These are phyloP conservation scores for Zaprionus davidi DNA, from an alignment of 1,140 invertebrate genomes.

Conservation along the genomic window DNA sequence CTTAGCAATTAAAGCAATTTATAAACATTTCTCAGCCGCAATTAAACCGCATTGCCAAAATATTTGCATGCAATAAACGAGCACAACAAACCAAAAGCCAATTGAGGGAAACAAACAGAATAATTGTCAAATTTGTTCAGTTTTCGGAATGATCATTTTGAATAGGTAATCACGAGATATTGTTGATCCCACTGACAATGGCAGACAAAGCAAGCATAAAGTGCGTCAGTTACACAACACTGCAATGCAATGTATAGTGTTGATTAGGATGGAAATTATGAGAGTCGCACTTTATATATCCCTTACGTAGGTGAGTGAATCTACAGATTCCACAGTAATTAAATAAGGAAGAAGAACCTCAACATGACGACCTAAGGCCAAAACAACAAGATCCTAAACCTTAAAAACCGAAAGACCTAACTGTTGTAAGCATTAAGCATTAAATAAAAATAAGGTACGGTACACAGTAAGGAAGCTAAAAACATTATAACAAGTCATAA, in stretches of 20 bases:
- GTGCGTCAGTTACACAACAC: not conserved
- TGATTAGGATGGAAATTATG: not conserved
- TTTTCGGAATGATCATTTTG: slow-evolving; percentile 3
- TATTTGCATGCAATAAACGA: slow-evolving; percentile 17
- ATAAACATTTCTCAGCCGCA: not conserved
- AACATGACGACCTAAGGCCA: not conserved
- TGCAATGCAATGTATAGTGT: not conserved
- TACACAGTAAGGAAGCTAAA: too few relatives aligned
- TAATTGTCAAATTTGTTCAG: not conserved
- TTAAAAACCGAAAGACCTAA: not conserved
- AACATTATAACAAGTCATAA: not conserved
- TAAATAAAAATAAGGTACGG: too few relatives aligned
- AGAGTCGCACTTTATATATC: not conserved
- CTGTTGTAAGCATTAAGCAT: too few relatives aligned
- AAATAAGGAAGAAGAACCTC: not conserved
- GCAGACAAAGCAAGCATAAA: not conserved
- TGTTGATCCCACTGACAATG: not conserved
- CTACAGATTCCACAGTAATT: not conserved
- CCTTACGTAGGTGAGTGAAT: not conserved
- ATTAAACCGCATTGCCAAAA: slow-evolving; percentile 8
- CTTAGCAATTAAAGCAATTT: not conserved
- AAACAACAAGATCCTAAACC: not conserved
- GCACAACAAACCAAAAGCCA: slow-evolving; percentile 6
- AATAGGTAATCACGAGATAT: not conserved
- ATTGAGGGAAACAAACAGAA: slow-evolving; percentile 1